phyloP scores from a whole-genome alignment of 2,113 vertebrate genomes.

The Ochotona princeps region DNA sequence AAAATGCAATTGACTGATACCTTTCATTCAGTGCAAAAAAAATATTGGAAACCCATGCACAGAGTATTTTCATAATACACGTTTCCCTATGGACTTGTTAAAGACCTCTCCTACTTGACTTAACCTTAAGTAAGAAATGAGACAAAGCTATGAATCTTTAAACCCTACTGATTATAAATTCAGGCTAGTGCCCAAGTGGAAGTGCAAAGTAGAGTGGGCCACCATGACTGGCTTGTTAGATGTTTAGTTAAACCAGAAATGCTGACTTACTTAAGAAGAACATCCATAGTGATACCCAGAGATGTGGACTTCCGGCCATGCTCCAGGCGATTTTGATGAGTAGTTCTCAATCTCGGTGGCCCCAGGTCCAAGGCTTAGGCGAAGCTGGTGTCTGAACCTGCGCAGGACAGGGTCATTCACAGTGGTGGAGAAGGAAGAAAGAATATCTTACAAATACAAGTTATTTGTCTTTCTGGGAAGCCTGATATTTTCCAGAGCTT shows the following conservation, averaged over 20 bases:
- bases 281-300: background rate
- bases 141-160: background rate
- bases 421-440: background rate
- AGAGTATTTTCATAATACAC: no score
- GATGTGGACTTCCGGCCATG: background rate
- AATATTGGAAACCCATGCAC: no score
- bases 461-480: background rate
- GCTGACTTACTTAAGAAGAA: conserved; percentile 34
- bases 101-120: background rate
- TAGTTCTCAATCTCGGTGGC: background rate
- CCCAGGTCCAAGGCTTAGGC: background rate
- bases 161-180: background rate
- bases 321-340: conserved; percentile 48
- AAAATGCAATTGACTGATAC: background rate
- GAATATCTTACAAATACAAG: background rate
- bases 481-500: conserved; percentile 49
- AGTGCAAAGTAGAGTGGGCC: background rate
- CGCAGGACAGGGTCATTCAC: background rate
- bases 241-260: conserved; percentile 56
- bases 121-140: background rate
- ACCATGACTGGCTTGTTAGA: background rate
- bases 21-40: no score
- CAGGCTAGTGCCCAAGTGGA: background rate
- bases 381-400: background rate
- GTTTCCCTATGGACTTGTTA: no score